Evolutionary conservation across 2,888 invertebrate species (phyloP).

Genomic region (Agrochola lota): DNA sequence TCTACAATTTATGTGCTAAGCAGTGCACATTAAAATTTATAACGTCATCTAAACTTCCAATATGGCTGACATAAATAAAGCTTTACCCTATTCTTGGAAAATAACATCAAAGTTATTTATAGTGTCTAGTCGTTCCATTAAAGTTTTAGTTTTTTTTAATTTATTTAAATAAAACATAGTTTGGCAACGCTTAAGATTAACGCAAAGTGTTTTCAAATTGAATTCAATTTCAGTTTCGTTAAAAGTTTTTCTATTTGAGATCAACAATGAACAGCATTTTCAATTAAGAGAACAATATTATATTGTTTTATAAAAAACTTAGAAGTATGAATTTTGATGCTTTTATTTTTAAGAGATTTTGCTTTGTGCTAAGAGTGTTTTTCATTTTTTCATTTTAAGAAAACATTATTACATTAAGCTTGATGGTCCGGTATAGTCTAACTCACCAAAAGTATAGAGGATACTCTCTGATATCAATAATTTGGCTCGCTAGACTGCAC

Average conservation of each 20-base stretch:
- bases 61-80: constrained; percentile 58
- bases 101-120: constrained; percentile 61
- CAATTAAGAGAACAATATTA: constrained; percentile 3
- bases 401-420: neutral
- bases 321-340: neutral
- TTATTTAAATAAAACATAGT: constrained; percentile 33
- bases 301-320: constrained; percentile 7
- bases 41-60: constrained; percentile 64
- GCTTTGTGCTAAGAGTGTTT: too few relatives aligned
- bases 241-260: constrained; percentile 53
- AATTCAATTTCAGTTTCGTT: constrained; percentile 44
- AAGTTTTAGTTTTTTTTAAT: constrained; percentile 37
- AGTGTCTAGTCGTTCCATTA: constrained; percentile 64
- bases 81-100: constrained; percentile 47
- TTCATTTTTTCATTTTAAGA: too few relatives aligned
- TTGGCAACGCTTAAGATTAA: constrained; percentile 37
- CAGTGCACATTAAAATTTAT: constrained; percentile 73
- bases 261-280: constrained; percentile 17
- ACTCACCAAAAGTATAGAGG: neutral
- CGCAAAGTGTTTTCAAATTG: constrained; percentile 55
- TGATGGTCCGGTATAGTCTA: neutral
- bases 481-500: neutral
- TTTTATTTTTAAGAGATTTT: neutral
- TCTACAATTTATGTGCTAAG: constrained; percentile 71
- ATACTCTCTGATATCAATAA: neutral